phyloP scores from a whole-genome alignment of 2,888 invertebrate species.

The Macaria notata region DNA sequence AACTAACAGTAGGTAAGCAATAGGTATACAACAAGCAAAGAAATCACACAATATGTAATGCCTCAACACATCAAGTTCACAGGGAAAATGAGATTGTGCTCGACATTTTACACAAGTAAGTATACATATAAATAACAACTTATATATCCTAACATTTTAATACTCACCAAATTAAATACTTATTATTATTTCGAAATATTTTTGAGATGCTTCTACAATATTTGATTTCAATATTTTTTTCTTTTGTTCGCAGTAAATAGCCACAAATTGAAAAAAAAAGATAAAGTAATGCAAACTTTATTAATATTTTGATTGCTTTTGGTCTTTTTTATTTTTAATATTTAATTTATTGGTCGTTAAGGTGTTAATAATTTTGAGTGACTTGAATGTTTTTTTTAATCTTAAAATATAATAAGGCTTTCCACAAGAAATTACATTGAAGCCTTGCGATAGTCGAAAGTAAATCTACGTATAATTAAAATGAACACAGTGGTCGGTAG shows the following conservation, averaged over 20 bases:
- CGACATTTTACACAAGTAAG: neutral
- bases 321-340: too few species aligned
- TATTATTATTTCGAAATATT: too few species aligned
- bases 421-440: conserved; percentile 3
- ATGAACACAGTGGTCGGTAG: conserved; percentile 68
- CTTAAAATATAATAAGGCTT: conserved; percentile 1
- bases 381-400: too few species aligned
- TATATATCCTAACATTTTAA: conserved; percentile 8
- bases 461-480: conserved; percentile 16
- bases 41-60: conserved; percentile 34
- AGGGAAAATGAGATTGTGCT: conserved; percentile 39
- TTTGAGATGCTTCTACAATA: too few species aligned
- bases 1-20: conserved; percentile 29
- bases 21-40: conserved; percentile 37
- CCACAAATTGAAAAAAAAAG: too few species aligned
- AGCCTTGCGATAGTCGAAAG: conserved; percentile 7
- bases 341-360: too few species aligned
- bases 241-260: neutral
- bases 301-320: too few species aligned
- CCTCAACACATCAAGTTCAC: conserved; percentile 32
- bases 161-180: conserved; percentile 3
- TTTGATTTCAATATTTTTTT: neutral
- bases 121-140: conserved; percentile 11
- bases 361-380: too few species aligned
- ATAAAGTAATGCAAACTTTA: too few species aligned